Evolutionary conservation across 2,888 invertebrate genomes (phyloP), one percentile per base, ranked within the genome.

Genomic region (Unio delphinus): DNA sequence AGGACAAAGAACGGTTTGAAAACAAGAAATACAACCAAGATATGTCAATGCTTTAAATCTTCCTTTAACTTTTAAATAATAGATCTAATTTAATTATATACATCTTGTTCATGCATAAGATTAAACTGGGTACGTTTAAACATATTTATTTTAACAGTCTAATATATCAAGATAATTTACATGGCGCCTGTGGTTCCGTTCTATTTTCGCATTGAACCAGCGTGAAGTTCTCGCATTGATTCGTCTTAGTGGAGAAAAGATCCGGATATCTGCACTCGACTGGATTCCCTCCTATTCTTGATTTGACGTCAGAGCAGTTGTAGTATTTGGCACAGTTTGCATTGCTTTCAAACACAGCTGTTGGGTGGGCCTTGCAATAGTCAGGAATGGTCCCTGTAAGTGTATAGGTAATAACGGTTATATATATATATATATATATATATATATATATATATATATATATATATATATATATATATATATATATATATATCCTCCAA

Each of bases 321-420:
- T 75, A 76, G 64, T 75, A 80, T 63, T 79, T 74, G 59, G 76
- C 79, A 68, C 79, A 79, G 65, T 76, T 75, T 54, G 70, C 61
- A 23, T 72, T 30, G 62, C 72, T 75, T 20, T 69, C 59, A 20
- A 67, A 67, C 1, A 74, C 61, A n/a, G 75, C 64, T 18, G 60
- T 65, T 11, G 78, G 73, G 54, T 75, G 73, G 6, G 73, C 63
- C 17, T 64, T 64, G 57, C 78, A 78, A 57, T 72, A 75, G 17
- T 68, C 64, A 65, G 68, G 68, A n/a, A 72, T 72, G 64, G 64
- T 70, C 17, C 55, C 70, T 70, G 58, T 3, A 65, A 61, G 57
- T n/a, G n/a, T 28, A 60, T 58, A 2, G 20, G 11, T 30, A 8
- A 28, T 0, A 28, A 30, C 1, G 30, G 59, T 23, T n/a, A 34